Conservation (phyloP, 2,888 invertebrate species). For the Teinopalpus imperialis region DNA sequence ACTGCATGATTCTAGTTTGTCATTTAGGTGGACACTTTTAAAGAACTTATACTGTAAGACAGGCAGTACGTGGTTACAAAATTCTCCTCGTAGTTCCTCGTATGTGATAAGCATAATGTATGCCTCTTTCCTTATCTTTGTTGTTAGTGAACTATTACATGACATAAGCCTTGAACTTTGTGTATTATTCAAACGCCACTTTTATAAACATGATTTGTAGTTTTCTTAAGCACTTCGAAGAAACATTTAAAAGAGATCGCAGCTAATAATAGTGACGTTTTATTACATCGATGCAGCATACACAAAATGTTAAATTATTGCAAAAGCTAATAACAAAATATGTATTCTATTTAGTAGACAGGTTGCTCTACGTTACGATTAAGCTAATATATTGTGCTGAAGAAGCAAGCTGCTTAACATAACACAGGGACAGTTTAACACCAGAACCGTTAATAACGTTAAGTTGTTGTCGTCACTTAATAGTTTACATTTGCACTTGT, state of each 20-base stretch:
- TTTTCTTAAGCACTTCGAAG: too few relatives aligned
- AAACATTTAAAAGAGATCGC: too few relatives aligned
- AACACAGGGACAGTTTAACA: background rate
- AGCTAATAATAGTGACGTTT: too few relatives aligned
- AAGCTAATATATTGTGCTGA: too few relatives aligned
- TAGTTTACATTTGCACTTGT: constrained; percentile 13
- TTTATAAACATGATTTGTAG: too few relatives aligned
- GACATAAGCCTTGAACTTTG: constrained; percentile 11
- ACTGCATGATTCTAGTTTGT: constrained; percentile 33
- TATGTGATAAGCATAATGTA: constrained; percentile 15
- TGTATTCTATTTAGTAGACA: too few relatives aligned
- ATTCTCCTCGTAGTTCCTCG: background rate
- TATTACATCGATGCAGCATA: too few relatives aligned
- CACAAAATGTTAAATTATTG: too few relatives aligned
- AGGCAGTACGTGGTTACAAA: constrained; percentile 2
- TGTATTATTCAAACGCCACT: too few relatives aligned
- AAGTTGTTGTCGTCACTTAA: background rate
- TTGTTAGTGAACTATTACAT: constrained; percentile 7
- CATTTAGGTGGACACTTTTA: background rate
- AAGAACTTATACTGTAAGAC: constrained; percentile 2
- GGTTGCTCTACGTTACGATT: background rate
- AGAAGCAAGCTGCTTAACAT: background rate
- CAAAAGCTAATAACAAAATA: too few relatives aligned
- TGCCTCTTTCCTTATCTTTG: constrained; percentile 7
- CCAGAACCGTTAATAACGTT: background rate